These are phyloP conservation scores for Phortica variegata DNA, from an alignment of 1,140 invertebrate species.

Conservation along the genomic window DNA sequence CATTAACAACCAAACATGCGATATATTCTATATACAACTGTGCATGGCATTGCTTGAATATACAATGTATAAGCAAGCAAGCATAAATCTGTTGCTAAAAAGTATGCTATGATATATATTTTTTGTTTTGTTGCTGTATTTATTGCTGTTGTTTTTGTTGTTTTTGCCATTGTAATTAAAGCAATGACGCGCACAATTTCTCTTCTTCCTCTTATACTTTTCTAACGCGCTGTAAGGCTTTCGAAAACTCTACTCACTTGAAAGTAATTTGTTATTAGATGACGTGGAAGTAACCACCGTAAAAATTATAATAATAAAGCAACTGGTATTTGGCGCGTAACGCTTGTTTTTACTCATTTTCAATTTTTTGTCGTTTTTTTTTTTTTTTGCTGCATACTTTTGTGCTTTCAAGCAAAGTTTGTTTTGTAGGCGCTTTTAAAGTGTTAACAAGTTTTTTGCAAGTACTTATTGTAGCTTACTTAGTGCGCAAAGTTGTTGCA, in stretches of 20 bases:
- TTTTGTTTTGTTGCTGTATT: constrained; percentile 6
- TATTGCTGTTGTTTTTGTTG: constrained; percentile 11
- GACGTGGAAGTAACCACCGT: not conserved
- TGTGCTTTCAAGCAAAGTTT: no score
- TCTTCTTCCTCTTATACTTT: not conserved
- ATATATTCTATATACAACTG: constrained; percentile 6
- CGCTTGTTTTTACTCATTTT: no score
- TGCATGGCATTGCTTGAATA: not conserved
- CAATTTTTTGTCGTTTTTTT: no score
- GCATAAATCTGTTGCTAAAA: constrained; percentile 31
- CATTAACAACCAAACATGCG: constrained; percentile 14
- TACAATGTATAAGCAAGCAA: constrained; percentile 8
- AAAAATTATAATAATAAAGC: not conserved
- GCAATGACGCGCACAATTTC: constrained; percentile 41
- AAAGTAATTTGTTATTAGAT: constrained; percentile 43
- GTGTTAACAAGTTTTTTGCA: no score
- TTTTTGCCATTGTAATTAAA: constrained; percentile 34
- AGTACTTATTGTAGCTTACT: no score
- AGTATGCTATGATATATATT: no score
- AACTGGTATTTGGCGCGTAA: no score
- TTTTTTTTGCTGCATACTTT: no score
- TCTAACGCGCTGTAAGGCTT: not conserved
- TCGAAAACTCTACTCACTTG: constrained; percentile 33
- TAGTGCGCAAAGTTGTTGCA: no score
- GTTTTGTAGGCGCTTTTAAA: no score